phyloP scores from a whole-genome alignment of 2,888 invertebrate genomes.

The Choreutis nemorana region DNA sequence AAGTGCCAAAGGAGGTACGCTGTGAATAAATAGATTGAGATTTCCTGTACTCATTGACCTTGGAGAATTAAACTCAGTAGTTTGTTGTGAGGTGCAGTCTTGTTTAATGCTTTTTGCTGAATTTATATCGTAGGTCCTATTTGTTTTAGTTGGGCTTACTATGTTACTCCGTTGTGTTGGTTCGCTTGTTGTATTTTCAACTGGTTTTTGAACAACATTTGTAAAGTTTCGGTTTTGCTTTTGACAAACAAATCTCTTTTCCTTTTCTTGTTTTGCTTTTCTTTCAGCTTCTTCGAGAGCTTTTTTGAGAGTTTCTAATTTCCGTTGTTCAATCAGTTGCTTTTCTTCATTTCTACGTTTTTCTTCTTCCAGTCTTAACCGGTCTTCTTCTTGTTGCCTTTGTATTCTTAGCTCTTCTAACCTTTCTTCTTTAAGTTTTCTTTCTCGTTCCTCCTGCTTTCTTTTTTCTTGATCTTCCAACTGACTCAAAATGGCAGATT shows the following conservation, averaged over 20 bases:
- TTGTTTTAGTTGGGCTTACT: constrained; percentile 42
- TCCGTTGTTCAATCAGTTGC: constrained; percentile 74
- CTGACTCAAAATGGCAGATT: constrained; percentile 85
- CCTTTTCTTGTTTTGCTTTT: constrained; percentile 74
- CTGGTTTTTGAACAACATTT: constrained; percentile 19
- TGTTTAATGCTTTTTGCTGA: constrained; percentile 46
- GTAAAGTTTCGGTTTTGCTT: constrained; percentile 28
- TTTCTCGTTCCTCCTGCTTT: constrained; percentile 79
- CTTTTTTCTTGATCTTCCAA: constrained; percentile 82
- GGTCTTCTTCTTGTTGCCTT: constrained; percentile 76
- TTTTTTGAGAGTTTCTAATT: constrained; percentile 77
- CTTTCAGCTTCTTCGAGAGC: constrained; percentile 82
- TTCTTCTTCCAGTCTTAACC: constrained; percentile 75
- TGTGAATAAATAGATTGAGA: constrained; percentile 51
- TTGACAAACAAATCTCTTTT: constrained; percentile 47
- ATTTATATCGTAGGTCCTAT: constrained; percentile 47
- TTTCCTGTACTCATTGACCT: constrained; percentile 45
- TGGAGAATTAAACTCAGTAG: constrained; percentile 50
- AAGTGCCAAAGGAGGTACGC: constrained; percentile 45
- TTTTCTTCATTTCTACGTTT: constrained; percentile 71
- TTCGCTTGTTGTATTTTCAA: constrained; percentile 22
- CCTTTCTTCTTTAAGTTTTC: constrained; percentile 77
- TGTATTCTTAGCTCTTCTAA: constrained; percentile 81
- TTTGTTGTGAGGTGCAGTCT: constrained; percentile 41
- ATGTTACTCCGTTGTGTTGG: constrained; percentile 19